phyloP scores from a whole-genome alignment of 64 coral and sea anemone species.

The Acropora yongei region DNA sequence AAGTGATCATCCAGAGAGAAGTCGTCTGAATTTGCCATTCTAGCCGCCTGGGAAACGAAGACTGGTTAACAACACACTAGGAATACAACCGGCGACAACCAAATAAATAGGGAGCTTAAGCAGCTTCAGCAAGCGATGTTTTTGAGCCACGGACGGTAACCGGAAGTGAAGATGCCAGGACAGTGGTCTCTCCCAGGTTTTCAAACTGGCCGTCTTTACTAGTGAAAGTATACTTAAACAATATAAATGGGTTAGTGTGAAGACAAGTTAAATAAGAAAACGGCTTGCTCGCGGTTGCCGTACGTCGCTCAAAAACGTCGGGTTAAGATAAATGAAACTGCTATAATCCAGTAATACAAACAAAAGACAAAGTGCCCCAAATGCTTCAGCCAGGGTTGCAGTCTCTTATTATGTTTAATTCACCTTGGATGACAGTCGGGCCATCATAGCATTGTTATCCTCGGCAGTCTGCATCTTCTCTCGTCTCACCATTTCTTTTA shows the following conservation, averaged over 20 bases:
- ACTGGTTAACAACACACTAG: not conserved
- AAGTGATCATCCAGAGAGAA: slow-evolving; percentile 96
- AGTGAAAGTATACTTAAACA: too few species aligned
- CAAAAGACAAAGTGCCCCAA: not conserved
- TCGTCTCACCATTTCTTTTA: slow-evolving; percentile 92
- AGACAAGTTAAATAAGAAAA: too few species aligned
- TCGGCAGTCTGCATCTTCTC: slow-evolving; percentile 91
- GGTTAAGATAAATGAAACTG: too few species aligned
- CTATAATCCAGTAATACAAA: too few species aligned
- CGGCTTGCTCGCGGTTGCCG: too few species aligned
- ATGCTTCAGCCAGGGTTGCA: not conserved
- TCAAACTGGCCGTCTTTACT: too few species aligned
- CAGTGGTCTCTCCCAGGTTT: too few species aligned
- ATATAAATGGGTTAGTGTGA: too few species aligned
- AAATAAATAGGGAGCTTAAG: not conserved
- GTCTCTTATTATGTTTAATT: not conserved
- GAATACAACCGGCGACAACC: not conserved
- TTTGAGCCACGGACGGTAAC: too few species aligned
- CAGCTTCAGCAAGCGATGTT: too few species aligned
- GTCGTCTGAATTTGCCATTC: slow-evolving; percentile 71
- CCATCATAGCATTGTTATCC: slow-evolving; percentile 85
- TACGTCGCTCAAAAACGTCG: too few species aligned
- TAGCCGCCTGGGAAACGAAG: slow-evolving; percentile 47
- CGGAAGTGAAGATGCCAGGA: too few species aligned
- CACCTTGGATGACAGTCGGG: slow-evolving; percentile 89